phyloP scores from a whole-genome alignment of 2,888 invertebrate species.

The Mythimna lalbum region DNA sequence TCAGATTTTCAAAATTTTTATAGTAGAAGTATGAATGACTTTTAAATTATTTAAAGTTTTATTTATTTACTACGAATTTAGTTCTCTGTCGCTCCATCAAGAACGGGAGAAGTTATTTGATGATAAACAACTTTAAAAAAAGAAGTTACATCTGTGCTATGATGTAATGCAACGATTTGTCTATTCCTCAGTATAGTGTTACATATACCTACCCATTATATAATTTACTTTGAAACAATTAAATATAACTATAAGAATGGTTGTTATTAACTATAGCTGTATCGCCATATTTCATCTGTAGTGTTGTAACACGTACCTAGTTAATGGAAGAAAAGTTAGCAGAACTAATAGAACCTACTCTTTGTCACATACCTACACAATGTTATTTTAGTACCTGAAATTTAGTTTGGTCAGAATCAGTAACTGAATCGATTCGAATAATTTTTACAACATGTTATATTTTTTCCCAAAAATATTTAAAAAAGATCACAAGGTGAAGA shows the following conservation, averaged over 20 bases:
- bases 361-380: too few relatives aligned
- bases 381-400: too few relatives aligned
- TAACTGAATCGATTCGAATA: too few relatives aligned
- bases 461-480: too few relatives aligned
- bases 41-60: too few relatives aligned
- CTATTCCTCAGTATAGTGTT: neutral
- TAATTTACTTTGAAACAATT: slow-evolving; percentile 10
- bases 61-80: too few relatives aligned
- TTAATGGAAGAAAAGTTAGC: neutral
- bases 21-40: too few relatives aligned
- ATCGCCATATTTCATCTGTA: slow-evolving; percentile 13
- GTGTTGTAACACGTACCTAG: neutral
- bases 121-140: neutral
- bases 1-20: too few relatives aligned
- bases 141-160: neutral
- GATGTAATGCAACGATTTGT: neutral
- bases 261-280: slow-evolving; percentile 12
- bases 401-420: too few relatives aligned
- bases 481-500: too few relatives aligned
- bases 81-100: neutral
- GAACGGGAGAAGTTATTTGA: neutral
- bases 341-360: neutral
- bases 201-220: neutral
- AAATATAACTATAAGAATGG: slow-evolving; percentile 27
- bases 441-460: too few relatives aligned